Evolutionary conservation across 2,113 vertebrate species (phyloP).

Genomic region (Cnemophilus loriae): DNA sequence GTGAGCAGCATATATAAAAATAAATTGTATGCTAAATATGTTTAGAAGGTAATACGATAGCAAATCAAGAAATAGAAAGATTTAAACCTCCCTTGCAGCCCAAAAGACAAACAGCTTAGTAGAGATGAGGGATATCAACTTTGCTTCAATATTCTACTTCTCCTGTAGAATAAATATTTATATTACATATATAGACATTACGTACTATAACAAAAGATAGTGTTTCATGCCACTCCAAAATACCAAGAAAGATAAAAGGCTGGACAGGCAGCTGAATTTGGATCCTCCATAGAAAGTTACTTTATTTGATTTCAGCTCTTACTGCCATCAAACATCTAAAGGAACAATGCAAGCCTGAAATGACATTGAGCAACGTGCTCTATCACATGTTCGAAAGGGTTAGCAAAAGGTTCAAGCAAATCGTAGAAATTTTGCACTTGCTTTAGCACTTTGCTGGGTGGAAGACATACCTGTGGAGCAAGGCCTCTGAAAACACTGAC

Average conservation of each 20-base stretch:
- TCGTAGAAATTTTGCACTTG: background rate
- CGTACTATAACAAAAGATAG: background rate
- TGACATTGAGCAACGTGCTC: background rate
- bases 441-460: background rate
- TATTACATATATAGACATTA: background rate
- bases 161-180: background rate
- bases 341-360: background rate
- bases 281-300: background rate
- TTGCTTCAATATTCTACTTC: background rate
- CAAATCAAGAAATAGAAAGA: slow-evolving; percentile 15
- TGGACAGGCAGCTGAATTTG: background rate
- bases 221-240: background rate
- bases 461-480: background rate
- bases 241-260: background rate
- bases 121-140: background rate
- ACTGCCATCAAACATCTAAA: background rate
- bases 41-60: background rate
- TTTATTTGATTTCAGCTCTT: background rate
- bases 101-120: background rate
- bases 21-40: slow-evolving; percentile 27
- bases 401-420: background rate
- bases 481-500: background rate
- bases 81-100: background rate
- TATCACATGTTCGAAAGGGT: background rate
- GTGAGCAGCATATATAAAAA: slow-evolving; percentile 20